A percentile compares a stretch with the other conserved stretches of the same genome.
phyloP scores from a whole-genome alignment of 2,113 vertebrate species.

The Malurus elegans region DNA sequence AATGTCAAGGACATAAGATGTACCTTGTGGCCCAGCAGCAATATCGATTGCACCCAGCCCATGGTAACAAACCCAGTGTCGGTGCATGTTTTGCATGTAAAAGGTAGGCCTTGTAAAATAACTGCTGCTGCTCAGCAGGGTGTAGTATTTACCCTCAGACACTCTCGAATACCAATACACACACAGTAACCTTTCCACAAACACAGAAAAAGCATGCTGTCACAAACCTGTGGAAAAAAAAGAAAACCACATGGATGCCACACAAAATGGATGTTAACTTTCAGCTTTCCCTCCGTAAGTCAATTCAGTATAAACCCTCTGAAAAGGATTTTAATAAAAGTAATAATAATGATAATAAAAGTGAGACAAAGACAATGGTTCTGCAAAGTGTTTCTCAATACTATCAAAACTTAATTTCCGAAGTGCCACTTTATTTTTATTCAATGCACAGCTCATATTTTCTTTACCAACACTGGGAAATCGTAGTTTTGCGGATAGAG shows the following conservation, averaged over 20 bases:
- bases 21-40: background rate
- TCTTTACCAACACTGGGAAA: background rate
- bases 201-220: background rate
- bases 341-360: background rate
- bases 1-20: background rate
- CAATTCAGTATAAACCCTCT: background rate
- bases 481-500: background rate
- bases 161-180: background rate
- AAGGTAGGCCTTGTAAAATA: background rate
- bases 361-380: background rate
- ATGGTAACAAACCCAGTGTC: background rate
- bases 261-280: background rate
- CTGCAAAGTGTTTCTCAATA: conserved; percentile 3
- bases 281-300: background rate
- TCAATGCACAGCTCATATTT: background rate
- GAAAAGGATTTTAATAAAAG: background rate
- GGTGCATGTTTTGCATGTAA: background rate
- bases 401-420: background rate
- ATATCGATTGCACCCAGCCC: background rate
- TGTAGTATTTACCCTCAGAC: background rate
- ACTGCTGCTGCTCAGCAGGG: background rate
- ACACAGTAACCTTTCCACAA: background rate
- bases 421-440: background rate
- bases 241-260: rapidly evolving
- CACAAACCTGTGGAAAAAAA: background rate